Evolutionary conservation across 2,113 vertebrate species (phyloP).

Genomic region (Natator depressus): DNA sequence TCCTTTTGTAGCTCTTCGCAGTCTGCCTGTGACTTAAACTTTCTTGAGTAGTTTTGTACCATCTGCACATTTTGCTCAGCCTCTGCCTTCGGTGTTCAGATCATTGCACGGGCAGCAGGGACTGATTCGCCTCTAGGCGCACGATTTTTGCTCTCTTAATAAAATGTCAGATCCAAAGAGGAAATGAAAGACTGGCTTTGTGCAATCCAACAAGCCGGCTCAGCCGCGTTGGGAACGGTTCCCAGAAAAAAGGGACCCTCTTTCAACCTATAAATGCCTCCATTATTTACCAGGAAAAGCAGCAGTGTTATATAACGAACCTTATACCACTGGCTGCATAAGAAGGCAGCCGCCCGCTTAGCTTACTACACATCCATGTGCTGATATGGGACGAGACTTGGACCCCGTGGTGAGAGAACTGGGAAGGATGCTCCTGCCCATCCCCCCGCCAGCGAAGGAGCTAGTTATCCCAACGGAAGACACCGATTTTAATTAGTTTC

Average conservation of each 20-base stretch:
- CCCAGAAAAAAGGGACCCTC: background rate
- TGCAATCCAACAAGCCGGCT: background rate
- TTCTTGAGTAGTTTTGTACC: no score
- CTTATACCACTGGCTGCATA: background rate
- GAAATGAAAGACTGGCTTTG: background rate
- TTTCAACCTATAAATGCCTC: slow-evolving; percentile 22
- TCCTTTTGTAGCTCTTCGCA: no score
- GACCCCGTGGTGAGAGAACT: background rate
- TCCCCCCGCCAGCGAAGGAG: background rate
- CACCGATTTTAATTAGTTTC: background rate
- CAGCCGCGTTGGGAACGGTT: background rate
- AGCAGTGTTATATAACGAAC: slow-evolving; percentile 3
- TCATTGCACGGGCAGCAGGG: background rate
- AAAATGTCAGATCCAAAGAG: background rate
- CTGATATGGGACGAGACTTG: background rate
- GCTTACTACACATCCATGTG: background rate
- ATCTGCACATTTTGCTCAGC: background rate
- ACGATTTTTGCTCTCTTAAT: background rate
- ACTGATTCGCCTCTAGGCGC: fast-evolving
- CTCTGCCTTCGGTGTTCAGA: background rate
- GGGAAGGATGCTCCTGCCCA: background rate
- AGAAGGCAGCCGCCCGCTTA: background rate
- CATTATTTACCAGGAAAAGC: slow-evolving; percentile 35
- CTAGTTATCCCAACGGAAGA: background rate
- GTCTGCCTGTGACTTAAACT: no score